phyloP scores from a whole-genome alignment of 2,888 invertebrate species.

The Hemaris fuciformis region DNA sequence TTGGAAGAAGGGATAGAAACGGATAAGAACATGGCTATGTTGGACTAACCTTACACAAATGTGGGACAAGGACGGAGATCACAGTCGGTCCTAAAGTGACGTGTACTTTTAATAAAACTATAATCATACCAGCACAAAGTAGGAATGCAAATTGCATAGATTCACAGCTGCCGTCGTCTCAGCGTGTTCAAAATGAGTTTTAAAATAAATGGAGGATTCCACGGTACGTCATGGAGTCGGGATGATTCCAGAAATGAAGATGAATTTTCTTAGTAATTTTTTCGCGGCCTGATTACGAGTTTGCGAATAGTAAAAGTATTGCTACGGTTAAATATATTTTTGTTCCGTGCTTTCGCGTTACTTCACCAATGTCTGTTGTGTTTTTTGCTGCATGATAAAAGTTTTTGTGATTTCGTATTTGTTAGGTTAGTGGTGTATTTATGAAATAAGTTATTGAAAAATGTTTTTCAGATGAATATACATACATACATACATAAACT shows the following conservation, averaged over 20 bases:
- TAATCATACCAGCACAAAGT: not conserved
- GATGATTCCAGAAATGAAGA: not conserved
- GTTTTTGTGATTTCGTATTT: not conserved
- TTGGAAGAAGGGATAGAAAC: too few relatives aligned
- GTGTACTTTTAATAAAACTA: not conserved
- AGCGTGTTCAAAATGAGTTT: slow-evolving; percentile 2
- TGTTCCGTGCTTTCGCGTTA: not conserved
- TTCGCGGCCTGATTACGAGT: not conserved
- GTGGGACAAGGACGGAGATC: not conserved
- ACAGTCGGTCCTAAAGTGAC: not conserved
- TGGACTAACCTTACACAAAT: too few relatives aligned
- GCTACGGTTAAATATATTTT: not conserved
- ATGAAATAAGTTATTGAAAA: not conserved
- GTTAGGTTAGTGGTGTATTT: not conserved
- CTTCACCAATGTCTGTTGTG: not conserved
- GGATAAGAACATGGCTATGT: too few relatives aligned
- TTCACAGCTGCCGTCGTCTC: not conserved
- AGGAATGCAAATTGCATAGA: not conserved
- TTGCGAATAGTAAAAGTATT: not conserved
- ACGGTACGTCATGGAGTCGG: not conserved
- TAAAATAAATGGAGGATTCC: not conserved
- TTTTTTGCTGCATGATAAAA: not conserved
- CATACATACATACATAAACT: too few relatives aligned
- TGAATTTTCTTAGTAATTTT: not conserved
- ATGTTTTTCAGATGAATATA: too few relatives aligned